phyloP scores from a whole-genome alignment of 1,140 invertebrate species.

The Macrosteles quadrilineatus region DNA sequence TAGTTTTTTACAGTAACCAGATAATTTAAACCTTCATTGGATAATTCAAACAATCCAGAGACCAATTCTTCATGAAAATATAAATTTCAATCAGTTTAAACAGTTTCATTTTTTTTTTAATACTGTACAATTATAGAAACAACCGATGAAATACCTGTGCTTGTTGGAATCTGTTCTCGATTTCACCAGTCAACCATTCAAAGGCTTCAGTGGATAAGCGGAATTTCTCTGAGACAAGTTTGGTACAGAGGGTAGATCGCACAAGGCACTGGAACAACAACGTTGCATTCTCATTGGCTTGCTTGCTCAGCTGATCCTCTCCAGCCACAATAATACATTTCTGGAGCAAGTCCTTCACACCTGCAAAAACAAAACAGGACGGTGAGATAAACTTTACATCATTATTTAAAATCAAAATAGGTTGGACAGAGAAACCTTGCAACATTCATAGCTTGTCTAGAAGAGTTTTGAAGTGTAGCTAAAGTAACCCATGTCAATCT shows the following conservation, averaged over 20 bases:
- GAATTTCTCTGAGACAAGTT: conserved; percentile 95
- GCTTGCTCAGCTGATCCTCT: conserved; percentile 90
- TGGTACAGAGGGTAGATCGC: conserved; percentile 92
- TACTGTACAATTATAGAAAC: no score
- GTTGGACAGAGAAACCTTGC: no score
- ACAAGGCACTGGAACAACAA: conserved; percentile 95
- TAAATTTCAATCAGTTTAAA: not conserved
- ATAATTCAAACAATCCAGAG: no score
- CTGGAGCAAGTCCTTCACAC: conserved; percentile 81
- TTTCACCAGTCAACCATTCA: conserved; percentile 98
- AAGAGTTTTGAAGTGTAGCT: no score
- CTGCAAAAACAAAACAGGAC: no score
- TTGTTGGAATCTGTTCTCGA: conserved; percentile 97
- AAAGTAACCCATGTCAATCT: no score
- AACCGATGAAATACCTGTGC: conserved; percentile 80
- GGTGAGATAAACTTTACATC: no score
- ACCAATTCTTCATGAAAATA: not conserved
- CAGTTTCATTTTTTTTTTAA: conserved; percentile 42
- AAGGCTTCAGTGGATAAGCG: conserved; percentile 94
- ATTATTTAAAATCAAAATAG: no score
- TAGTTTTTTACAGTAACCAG: no score
- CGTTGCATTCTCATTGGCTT: conserved; percentile 98
- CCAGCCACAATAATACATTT: conserved; percentile 95
- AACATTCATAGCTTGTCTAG: no score
- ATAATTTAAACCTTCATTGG: no score